Evolutionary conservation across 2,113 vertebrate genomes (phyloP), one percentile per base, ranked within the genome.

Genomic region (Puma concolor): DNA sequence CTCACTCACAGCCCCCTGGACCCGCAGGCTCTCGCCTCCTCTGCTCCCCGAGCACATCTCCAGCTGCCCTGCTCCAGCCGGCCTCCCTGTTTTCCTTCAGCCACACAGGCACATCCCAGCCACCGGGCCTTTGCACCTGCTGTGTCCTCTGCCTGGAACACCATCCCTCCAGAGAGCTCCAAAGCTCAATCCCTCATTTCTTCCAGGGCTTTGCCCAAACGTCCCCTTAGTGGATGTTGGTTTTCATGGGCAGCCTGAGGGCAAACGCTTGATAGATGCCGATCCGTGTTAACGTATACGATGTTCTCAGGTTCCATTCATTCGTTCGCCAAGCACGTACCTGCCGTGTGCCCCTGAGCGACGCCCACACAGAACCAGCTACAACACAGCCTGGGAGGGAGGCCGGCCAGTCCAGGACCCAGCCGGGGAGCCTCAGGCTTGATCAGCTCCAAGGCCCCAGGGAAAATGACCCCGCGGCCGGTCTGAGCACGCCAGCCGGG

Each of bases 231-330:
- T 0, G 57, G 17, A 48, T 0, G 19, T 0, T 15, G 69, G 5
- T 44, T 33, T 23, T 69, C 33, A 3, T 0, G 16, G 21, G 77
- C 67, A 57, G 44, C 90, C 66, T 1, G 16, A 27, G 21, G n/a
- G 10, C 50, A 27, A 63, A 36, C 67, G 2, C 27, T 0, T 1
- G 17, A 36, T 1, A 7, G 86, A 83, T 8, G 79, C 52, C 0
- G 1, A 36, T 36, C 10, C 4, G 1, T 1, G 1, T 2, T 31
- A 19, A 64, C 5, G 38, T 1, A n/a, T 3, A 2, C 0, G 17
- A 12, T 10, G 12, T 3, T 0, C 38, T 29, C 14, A 0, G 11
- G 2, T 14, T 27, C 71, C 1, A 0, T 3, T 1, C 19, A 0
- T 17, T 4, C 0, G 1, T 33, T 4, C 79, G 1, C 14, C 10